These are phyloP conservation scores for Meiosimyza decipiens DNA, from an alignment of 2,888 invertebrate species.

Conservation along the genomic window DNA sequence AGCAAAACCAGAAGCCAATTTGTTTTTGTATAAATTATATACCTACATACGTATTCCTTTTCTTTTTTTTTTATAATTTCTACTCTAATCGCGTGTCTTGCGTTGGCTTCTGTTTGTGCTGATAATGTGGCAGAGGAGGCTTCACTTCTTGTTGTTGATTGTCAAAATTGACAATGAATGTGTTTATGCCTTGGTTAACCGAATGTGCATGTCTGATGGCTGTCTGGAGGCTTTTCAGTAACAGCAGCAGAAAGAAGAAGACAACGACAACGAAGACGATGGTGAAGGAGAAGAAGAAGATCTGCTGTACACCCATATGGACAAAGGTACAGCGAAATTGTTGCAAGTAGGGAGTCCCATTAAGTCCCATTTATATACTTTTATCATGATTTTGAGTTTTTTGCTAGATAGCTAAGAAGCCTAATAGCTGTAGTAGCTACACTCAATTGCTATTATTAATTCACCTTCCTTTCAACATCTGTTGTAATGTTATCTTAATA, in stretches of 20 bases:
- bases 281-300: constrained; percentile 15
- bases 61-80: not conserved
- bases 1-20: constrained; percentile 63
- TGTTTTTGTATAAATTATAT: constrained; percentile 50
- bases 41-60: constrained; percentile 8
- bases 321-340: no score
- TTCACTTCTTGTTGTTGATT: constrained; percentile 52
- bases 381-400: no score
- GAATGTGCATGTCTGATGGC: constrained; percentile 60
- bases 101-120: constrained; percentile 53
- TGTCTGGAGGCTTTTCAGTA: constrained; percentile 54
- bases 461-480: no score
- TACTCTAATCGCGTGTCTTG: constrained; percentile 42
- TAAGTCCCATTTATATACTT: no score
- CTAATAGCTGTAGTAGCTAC: no score
- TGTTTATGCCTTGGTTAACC: constrained; percentile 33
- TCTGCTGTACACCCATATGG: no score
- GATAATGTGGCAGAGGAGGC: constrained; percentile 43
- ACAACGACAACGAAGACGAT: not conserved
- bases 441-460: no score
- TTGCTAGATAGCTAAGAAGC: no score
- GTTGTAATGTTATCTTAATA: no score
- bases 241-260: not conserved
- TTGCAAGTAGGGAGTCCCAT: no score
- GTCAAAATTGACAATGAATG: constrained; percentile 63